A percentile compares a stretch with the other conserved stretches of the same genome.
These are phyloP conservation scores for Speoplatyrhinus poulsoni DNA, from an alignment of 2,113 vertebrate genomes.

Conservation along the genomic window DNA sequence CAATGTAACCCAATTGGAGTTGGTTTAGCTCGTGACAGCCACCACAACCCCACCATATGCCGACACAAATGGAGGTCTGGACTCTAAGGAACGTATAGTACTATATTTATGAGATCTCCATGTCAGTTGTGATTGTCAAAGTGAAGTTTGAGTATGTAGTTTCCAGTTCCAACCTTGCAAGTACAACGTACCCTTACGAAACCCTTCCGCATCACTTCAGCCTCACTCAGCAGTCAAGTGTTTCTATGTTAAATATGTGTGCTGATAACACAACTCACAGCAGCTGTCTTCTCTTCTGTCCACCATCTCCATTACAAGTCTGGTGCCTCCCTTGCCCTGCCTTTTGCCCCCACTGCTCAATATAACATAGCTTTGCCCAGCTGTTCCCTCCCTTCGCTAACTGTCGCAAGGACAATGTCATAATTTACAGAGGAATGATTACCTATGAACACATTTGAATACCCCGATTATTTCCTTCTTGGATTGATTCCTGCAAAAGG, in stretches of 20 bases:
- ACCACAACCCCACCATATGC: neutral
- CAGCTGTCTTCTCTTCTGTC: slow-evolving; percentile 62
- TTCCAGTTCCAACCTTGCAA: no score
- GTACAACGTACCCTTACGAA: no score
- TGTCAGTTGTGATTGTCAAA: no score
- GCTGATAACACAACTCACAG: slow-evolving; percentile 50
- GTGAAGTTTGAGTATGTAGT: no score
- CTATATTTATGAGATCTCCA: no score
- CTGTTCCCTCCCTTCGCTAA: slow-evolving; percentile 65
- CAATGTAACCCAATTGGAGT: neutral
- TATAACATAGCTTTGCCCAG: slow-evolving; percentile 45
- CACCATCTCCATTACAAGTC: slow-evolving; percentile 58
- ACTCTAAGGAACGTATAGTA: no score
- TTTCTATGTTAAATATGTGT: slow-evolving; percentile 40
- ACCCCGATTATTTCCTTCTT: neutral
- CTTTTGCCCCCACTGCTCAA: slow-evolving; percentile 24
- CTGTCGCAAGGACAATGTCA: slow-evolving; percentile 34
- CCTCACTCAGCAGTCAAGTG: slow-evolving; percentile 15
- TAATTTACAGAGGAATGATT: neutral
- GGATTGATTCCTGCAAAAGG: neutral
- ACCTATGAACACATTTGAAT: neutral
- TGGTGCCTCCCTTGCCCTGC: slow-evolving; percentile 32
- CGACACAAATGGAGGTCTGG: neutral
- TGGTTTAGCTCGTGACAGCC: neutral
- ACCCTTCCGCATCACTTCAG: neutral